Conservation (phyloP, 2,797 vertebrate species). For the Meda fulgida region DNA sequence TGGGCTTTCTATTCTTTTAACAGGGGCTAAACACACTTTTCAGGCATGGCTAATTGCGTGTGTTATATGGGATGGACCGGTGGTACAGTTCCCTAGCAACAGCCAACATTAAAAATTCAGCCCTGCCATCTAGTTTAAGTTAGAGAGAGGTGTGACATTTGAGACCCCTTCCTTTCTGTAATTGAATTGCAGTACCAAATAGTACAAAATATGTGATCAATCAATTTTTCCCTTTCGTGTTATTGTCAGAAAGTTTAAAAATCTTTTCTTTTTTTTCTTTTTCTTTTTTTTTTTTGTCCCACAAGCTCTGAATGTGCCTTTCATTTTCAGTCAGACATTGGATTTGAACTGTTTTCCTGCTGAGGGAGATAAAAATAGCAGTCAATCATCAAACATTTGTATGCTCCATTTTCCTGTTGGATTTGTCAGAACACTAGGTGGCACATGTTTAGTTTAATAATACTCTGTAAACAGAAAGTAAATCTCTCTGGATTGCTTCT, state of each 20-base stretch:
- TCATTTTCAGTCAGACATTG: background rate
- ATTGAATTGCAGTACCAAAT: background rate
- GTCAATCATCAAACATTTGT: constrained; percentile 7
- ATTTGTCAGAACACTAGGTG: background rate
- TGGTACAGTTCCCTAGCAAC: constrained; percentile 7
- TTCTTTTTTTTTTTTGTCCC: background rate
- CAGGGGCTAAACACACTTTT: background rate
- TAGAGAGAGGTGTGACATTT: background rate
- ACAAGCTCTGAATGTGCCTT: background rate
- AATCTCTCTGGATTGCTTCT: constrained; percentile 1
- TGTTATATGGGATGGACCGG: constrained; percentile 7
- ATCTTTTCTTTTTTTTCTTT: background rate
- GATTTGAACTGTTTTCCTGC: constrained; percentile 8
- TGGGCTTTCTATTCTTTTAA: background rate
- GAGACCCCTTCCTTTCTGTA: background rate
- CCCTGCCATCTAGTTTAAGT: background rate
- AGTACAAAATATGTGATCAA: background rate
- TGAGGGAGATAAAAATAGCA: constrained; percentile 17
- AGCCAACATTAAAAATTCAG: too few relatives aligned
- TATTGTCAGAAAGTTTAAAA: background rate
- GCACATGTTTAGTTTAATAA: constrained; percentile 19
- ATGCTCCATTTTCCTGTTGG: constrained; percentile 16
- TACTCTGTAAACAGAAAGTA: constrained; percentile 18
- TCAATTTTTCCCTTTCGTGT: background rate
- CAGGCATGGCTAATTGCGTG: constrained; percentile 12